Base-by-base conservation (phyloP, 2,888 invertebrate genomes). In the Nephrotoma flavescens region DNA sequence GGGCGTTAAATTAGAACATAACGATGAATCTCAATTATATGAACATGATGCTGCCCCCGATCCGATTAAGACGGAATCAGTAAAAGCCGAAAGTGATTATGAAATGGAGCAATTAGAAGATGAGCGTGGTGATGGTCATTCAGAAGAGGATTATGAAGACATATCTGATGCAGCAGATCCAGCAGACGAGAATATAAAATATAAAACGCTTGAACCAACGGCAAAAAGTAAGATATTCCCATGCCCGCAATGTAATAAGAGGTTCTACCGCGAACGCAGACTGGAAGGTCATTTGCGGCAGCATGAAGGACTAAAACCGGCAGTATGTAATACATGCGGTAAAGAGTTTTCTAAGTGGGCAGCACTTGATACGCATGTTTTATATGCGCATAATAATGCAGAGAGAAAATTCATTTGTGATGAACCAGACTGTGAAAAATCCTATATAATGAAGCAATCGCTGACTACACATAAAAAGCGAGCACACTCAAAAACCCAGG, bases 291-390 rank as follows among this genome's bases (percentile, higher is more conserved):
- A 88, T 47, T 71, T 87, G 47, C 41, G 88, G 52, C 86, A 87
- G 71, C 88, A 88, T 85, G 42, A 87, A 11, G 88, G 88, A 12
- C 84, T 87, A n/a, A 88, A 87, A 86, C 87, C 87, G 19, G 86
- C 85, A 9, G 47, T 86, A 7, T 87, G 87, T 47, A 44, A 15
- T 41, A 41, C 57, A 47, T 87, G 87, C 44, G 85, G 41, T 0
- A 87, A 87, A 44, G 86, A 83, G 42, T 87, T 86, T 85, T 19
- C 44, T 5, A 86, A 86, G 57, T 85, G 86, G 86, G 15, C 45
- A 45, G 87, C 85, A 2, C 83, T 87, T 11, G 86, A 47, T 57
- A 19, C 41, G 6, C 87, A 87, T 31, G 85, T 85, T n/a, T 47
- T 42, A 11, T 86, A 52, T 11, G 19, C 15, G 4, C 86, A 87